phyloP scores from a whole-genome alignment of 2,113 vertebrate species.

The Manacus vitellinus region DNA sequence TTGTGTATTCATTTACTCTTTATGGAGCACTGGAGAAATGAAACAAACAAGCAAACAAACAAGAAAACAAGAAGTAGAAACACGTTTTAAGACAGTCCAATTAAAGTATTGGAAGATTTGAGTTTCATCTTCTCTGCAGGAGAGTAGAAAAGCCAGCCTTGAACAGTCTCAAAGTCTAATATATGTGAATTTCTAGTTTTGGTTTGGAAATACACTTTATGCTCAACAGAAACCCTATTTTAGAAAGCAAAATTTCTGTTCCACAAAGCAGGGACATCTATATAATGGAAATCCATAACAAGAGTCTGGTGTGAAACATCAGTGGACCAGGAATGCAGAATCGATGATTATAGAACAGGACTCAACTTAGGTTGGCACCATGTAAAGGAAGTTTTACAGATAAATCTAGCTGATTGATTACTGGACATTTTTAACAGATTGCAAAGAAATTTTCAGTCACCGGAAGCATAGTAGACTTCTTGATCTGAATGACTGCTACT shows the following conservation, averaged over 20 bases:
- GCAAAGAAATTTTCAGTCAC: not conserved
- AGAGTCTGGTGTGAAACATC: not conserved
- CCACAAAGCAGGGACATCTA: not conserved
- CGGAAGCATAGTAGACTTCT: not conserved
- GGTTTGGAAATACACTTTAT: not conserved
- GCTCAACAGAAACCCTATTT: not conserved
- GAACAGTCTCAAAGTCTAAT: not conserved
- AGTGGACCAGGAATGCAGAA: not conserved
- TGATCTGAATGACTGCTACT: not conserved
- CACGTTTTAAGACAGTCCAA: rapidly evolving
- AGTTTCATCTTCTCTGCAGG: not conserved
- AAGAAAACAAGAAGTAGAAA: not conserved
- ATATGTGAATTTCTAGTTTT: not conserved
- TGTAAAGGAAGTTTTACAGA: not conserved
- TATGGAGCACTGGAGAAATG: not conserved
- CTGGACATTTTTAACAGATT: not conserved
- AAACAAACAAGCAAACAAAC: not conserved
- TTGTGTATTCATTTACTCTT: not conserved
- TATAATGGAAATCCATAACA: not conserved
- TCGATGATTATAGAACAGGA: not conserved
- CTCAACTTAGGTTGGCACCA: not conserved
- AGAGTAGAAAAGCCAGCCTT: not conserved
- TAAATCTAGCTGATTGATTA: not conserved
- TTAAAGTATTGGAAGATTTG: not conserved
- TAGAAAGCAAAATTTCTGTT: not conserved